Conservation (phyloP, 2,888 invertebrate genomes). For the Epinotia ramella region DNA sequence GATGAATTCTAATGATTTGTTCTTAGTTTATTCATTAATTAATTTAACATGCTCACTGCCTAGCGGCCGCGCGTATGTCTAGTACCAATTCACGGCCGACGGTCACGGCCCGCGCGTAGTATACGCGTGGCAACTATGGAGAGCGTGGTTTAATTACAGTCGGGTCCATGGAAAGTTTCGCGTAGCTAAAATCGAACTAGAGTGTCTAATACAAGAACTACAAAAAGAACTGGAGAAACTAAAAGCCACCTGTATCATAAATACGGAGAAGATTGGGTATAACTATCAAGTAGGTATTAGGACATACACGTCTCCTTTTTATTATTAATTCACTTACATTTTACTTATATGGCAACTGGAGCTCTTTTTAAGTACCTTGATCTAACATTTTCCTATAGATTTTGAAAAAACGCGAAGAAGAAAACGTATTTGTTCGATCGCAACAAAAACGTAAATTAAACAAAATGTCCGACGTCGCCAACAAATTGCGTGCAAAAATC, state of each 20-base stretch:
- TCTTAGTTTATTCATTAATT: no score
- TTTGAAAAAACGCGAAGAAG: conserved; percentile 94
- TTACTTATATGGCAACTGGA: neutral
- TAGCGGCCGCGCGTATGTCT: no score
- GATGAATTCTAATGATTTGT: conserved; percentile 10
- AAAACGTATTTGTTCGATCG: conserved; percentile 91
- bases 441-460: conserved; percentile 92
- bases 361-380: neutral
- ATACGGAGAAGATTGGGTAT: conserved; percentile 95
- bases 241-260: conserved; percentile 92
- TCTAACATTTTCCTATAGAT: conserved; percentile 71
- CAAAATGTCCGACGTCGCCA: conserved; percentile 90
- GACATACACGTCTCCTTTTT: neutral
- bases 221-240: conserved; percentile 92
- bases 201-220: conserved; percentile 89
- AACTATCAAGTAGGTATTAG: conserved; percentile 91
- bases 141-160: no score
- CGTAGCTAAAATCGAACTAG: conserved; percentile 88
- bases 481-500: conserved; percentile 87
- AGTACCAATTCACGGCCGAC: no score
- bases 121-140: no score
- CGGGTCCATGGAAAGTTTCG: conserved; percentile 90
- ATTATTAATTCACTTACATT: neutral
- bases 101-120: no score
- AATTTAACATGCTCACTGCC: no score